A percentile compares a stretch with the other conserved stretches of the same genome.
phyloP scores from a whole-genome alignment of 2,888 invertebrate genomes.

The Incurvaria masculella region DNA sequence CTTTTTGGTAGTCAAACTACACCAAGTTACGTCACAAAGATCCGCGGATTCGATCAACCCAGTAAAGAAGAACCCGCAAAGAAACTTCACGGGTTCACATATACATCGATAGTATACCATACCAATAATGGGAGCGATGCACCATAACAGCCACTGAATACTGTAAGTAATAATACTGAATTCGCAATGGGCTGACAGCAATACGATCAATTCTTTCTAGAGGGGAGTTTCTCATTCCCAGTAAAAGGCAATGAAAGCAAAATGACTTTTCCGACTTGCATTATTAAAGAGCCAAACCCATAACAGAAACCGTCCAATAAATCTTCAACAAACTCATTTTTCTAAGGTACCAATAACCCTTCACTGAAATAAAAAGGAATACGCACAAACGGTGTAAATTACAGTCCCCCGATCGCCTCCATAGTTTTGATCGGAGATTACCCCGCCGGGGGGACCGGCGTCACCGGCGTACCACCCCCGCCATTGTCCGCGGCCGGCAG shows the following conservation, averaged over 20 bases:
- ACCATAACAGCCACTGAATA: too few species aligned
- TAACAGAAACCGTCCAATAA: slow-evolving; percentile 10
- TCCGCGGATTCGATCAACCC: too few species aligned
- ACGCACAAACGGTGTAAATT: slow-evolving; percentile 36
- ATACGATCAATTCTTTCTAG: too few species aligned
- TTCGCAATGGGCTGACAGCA: too few species aligned
- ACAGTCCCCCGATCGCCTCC: slow-evolving; percentile 29
- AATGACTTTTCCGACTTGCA: slow-evolving; percentile 26
- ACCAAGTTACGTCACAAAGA: too few species aligned
- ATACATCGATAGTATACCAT: too few species aligned
- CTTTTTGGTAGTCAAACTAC: too few species aligned
- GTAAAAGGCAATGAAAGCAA: neutral
- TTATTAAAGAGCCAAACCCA: slow-evolving; percentile 44
- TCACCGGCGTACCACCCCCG: slow-evolving; percentile 21
- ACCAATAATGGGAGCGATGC: too few species aligned
- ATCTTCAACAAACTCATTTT: neutral
- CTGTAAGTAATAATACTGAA: too few species aligned
- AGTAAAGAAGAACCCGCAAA: too few species aligned
- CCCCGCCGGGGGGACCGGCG: slow-evolving; percentile 8
- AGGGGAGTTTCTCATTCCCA: too few species aligned
- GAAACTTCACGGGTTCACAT: too few species aligned
- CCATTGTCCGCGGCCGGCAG: slow-evolving; percentile 36
- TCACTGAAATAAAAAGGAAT: slow-evolving; percentile 14
- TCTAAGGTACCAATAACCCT: slow-evolving; percentile 26
- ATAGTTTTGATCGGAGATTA: neutral